phyloP scores from a whole-genome alignment of 1,140 invertebrate genomes.

The Episyrphus balteatus region DNA sequence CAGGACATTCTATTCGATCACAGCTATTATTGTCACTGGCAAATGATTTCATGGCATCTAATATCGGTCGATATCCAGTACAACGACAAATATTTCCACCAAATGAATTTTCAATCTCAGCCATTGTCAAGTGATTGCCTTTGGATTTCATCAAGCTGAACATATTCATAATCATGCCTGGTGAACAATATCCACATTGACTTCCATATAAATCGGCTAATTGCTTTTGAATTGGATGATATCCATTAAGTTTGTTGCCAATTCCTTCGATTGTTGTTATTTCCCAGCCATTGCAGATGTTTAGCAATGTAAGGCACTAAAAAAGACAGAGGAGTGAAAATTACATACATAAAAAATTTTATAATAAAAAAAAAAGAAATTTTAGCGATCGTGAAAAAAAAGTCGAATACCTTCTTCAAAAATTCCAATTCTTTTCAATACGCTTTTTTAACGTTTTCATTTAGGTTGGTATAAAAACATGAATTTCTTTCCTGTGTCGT shows the following conservation, averaged over 20 bases:
- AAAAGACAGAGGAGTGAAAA: no score
- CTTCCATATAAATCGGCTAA: constrained; percentile 56
- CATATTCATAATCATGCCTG: constrained; percentile 74
- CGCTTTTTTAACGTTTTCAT: no score
- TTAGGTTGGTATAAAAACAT: no score
- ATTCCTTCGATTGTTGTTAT: constrained; percentile 67
- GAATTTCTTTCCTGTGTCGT: no score
- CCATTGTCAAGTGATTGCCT: constrained; percentile 39
- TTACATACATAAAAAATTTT: no score
- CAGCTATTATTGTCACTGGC: constrained; percentile 58
- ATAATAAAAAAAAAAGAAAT: no score
- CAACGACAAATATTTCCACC: constrained; percentile 72
- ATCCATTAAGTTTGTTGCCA: constrained; percentile 50
- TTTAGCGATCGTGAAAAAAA: no score
- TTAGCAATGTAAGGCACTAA: constrained; percentile 53
- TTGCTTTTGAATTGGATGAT: constrained; percentile 51
- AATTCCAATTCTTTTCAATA: no score
- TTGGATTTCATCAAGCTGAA: constrained; percentile 44
- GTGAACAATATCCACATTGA: constrained; percentile 66
- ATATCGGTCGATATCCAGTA: constrained; percentile 69
- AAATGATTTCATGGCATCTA: constrained; percentile 63
- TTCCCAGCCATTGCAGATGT: constrained; percentile 56
- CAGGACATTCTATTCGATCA: constrained; percentile 65
- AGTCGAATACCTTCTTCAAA: no score
- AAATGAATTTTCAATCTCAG: constrained; percentile 56